phyloP scores from a whole-genome alignment of 1,140 invertebrate species.

The Pogonomyrmex californicus region DNA sequence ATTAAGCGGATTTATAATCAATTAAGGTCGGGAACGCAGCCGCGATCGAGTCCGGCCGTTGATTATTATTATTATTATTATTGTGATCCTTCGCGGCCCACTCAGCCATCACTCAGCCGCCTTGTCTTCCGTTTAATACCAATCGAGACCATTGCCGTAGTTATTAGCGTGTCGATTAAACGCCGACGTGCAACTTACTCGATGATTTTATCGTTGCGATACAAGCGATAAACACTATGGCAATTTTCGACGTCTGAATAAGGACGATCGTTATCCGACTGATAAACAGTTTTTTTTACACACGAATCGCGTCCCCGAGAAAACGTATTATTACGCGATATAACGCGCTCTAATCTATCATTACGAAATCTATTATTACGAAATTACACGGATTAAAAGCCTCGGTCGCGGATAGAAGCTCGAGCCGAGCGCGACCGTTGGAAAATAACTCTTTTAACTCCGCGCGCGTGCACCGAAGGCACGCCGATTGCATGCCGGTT shows the following conservation, averaged over 20 bases:
- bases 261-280: constrained; percentile 44
- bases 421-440: not conserved
- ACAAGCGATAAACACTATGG: constrained; percentile 35
- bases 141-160: constrained; percentile 52
- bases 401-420: not conserved
- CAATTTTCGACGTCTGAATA: constrained; percentile 29
- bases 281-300: constrained; percentile 37
- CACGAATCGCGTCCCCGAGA: not conserved
- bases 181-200: constrained; percentile 30
- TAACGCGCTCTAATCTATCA: not conserved
- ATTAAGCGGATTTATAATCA: constrained; percentile 56
- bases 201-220: constrained; percentile 32
- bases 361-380: not conserved
- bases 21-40: constrained; percentile 29
- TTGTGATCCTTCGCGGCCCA: constrained; percentile 35
- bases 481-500: no score
- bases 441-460: constrained; percentile 37
- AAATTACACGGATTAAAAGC: not conserved
- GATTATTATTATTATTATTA: constrained; percentile 65
- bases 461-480: not conserved
- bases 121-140: constrained; percentile 59
- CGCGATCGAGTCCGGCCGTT: constrained; percentile 32
- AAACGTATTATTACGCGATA: constrained; percentile 31
- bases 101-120: constrained; percentile 28
- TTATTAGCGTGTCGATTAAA: constrained; percentile 58